Percentiles rank a stretch among this genome's conserved stretches.
These are phyloP conservation scores for Zapus hudsonius DNA, from an alignment of 2,113 vertebrate genomes.

Conservation along the genomic window DNA sequence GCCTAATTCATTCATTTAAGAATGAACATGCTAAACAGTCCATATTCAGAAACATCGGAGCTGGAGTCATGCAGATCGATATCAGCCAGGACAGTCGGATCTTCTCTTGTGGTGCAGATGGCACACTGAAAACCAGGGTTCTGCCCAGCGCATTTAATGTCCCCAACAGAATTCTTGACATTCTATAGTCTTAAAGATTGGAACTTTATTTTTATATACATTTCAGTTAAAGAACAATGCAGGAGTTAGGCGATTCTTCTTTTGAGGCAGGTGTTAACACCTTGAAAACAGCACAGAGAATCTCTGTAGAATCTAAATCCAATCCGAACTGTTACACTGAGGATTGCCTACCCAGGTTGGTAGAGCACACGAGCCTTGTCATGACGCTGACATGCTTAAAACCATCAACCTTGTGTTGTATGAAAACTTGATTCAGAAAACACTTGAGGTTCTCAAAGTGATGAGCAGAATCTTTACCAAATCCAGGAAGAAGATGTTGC, in stretches of 20 bases:
- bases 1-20: conserved; percentile 97
- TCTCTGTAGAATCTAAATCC: conserved; percentile 48
- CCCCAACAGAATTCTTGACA: conserved; percentile 91
- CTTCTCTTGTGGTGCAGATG: conserved; percentile 98
- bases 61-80: conserved; percentile 97
- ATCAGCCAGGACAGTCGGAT: conserved; percentile 92
- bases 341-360: conserved; percentile 46
- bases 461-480: conserved; percentile 66
- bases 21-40: conserved; percentile 97
- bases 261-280: conserved; percentile 72
- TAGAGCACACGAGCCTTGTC: conserved; percentile 89
- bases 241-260: conserved; percentile 71
- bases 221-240: conserved; percentile 59
- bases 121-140: conserved; percentile 97
- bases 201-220: conserved; percentile 74
- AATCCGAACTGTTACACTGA: conserved; percentile 37
- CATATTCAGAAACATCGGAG: conserved; percentile 97
- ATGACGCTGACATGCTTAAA: conserved; percentile 60
- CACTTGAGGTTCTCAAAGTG: conserved; percentile 38
- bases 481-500: conserved; percentile 60
- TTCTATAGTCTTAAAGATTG: conserved; percentile 86
- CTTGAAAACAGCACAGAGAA: conserved; percentile 60
- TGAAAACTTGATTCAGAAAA: conserved; percentile 53
- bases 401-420: background rate
- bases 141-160: conserved; percentile 95